Base-by-base conservation (phyloP, 2,113 vertebrate species). In the Halichoerus grypus region DNA sequence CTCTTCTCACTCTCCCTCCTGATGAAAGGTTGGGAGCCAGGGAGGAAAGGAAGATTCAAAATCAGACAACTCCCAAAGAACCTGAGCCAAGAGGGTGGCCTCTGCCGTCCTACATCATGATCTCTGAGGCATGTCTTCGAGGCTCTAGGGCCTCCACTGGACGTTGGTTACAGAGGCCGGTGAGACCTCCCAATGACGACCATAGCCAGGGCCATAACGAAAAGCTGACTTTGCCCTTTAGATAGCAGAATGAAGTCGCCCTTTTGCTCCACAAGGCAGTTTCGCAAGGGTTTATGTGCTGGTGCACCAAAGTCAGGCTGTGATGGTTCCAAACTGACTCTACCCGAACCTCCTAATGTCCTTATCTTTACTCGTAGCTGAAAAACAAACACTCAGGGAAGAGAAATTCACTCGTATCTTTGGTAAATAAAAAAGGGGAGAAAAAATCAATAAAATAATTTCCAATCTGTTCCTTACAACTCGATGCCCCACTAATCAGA, bases 391-490 rank as follows among this genome's bases (percentile, higher is more conserved):
- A 88, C 42, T 92, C 72, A 65, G 55, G 31, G 22, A 97, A 97
- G 81, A 97, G 67, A 97, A 97, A 98, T 95, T 97, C 92, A 97
- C 91, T 94, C 95, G 97, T 93, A 96, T 82, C 95, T 97, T 96
- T 95, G 55, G 97, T 97, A 97, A 98, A 97, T 63, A 96, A 97
- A 95, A 98, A 95, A 72, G n/a, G 74, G 74, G 91, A 49, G 76
- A 31, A 87, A 88, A 97, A 98, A 97, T 98, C 98, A 93, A 98
- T 98, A 97, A 98, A 98, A 98, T 97, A 98, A 98, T 97, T 97
- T 98, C 94, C 97, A 98, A 97, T 98, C 95, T 97, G 97, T 94
- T 98, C 91, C 88, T 95, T 97, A 95, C 94, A 96, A 94, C 95
- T 97, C 4, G 18, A 98, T 97, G 97, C 97, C 97, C 97, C 94